Evolutionary conservation across 2,113 vertebrate genomes (phyloP), one percentile per base, ranked within the genome.

Genomic region (Antennarius striatus): DNA sequence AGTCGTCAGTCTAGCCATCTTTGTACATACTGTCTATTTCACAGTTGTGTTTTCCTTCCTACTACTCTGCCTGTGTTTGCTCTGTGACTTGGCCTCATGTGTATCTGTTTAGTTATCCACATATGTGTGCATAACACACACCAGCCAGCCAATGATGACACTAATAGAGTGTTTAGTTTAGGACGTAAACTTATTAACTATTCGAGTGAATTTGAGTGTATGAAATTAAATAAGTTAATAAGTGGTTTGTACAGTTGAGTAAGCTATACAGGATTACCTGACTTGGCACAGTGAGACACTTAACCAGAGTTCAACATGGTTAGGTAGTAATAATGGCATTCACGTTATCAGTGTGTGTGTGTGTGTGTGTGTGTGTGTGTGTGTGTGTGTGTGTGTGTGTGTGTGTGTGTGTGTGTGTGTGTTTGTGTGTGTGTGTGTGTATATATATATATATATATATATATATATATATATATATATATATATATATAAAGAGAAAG

Each of bases 161-260:
- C 73, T 84, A 82, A 86, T 83, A 59, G 69, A 79, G 78, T 81
- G 68, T 86, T 83, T 74, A 73, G 73, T 68, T 58, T 69, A 71
- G 15, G 58, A 79, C 76, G 71, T 59, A 48, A 67, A 85, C 80
- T 77, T 85, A 81, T 86, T 82, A 79, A 83, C 70, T 63, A 76
- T 68, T 63, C 67, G 51, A 79, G 60, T 73, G 66, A 81, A 66
- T 53, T 68, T 55, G 54, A 62, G 68, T 57, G 81, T 82, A 82
- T 84, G 67, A 86, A 79, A 79, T 82, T 77, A 85, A 76, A 72
- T 45, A 86, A 86, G 78, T 86, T 85, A 79, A 84, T 79, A 79
- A 80, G 73, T 66, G 68, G 55, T 61, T 56, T 51, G 67, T 70
- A 63, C 63, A 75, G 6, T 61, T 58, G 54, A 60, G 61, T 73